A percentile compares a stretch with the other conserved stretches of the same genome.
These are phyloP conservation scores for Periplaneta americana DNA, from an alignment of 1,140 invertebrate genomes.

Conservation along the genomic window DNA sequence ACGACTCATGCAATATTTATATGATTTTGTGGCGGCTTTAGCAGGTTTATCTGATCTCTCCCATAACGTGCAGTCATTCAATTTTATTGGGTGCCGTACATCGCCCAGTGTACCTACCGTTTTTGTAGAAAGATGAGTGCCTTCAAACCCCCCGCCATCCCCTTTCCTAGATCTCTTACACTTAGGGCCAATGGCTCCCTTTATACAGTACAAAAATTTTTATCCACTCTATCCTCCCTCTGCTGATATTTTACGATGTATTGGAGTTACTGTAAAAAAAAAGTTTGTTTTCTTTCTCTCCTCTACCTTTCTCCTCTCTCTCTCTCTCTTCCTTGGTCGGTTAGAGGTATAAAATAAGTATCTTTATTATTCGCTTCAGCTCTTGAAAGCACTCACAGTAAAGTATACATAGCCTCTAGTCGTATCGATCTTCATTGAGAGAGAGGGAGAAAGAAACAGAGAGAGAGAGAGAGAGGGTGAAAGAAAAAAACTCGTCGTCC, in stretches of 20 bases:
- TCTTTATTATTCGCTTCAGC: not conserved
- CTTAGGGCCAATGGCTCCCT: not conserved
- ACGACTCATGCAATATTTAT: not conserved
- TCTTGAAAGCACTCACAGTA: constrained; percentile 7
- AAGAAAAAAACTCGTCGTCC: not conserved
- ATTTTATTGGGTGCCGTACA: not conserved
- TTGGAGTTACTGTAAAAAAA: not conserved
- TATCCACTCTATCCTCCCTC: not conserved
- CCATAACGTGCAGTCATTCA: not conserved
- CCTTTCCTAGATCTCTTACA: not conserved
- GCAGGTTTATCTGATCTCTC: not conserved
- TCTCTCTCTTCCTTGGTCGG: not conserved
- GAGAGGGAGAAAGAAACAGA: not conserved
- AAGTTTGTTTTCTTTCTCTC: not conserved
- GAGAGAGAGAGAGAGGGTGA: not conserved
- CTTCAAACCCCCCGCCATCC: not conserved
- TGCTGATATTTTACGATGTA: not conserved
- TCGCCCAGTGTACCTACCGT: not conserved
- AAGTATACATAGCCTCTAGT: not conserved
- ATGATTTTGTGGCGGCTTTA: not conserved
- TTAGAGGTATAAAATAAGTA: not conserved
- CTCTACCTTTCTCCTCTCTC: not conserved
- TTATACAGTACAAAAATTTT: not conserved
- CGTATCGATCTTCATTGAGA: constrained; percentile 2
- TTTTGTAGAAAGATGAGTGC: not conserved